Evolutionary conservation across 2,888 invertebrate species (phyloP).

Genomic region (Pollenia angustigena): DNA sequence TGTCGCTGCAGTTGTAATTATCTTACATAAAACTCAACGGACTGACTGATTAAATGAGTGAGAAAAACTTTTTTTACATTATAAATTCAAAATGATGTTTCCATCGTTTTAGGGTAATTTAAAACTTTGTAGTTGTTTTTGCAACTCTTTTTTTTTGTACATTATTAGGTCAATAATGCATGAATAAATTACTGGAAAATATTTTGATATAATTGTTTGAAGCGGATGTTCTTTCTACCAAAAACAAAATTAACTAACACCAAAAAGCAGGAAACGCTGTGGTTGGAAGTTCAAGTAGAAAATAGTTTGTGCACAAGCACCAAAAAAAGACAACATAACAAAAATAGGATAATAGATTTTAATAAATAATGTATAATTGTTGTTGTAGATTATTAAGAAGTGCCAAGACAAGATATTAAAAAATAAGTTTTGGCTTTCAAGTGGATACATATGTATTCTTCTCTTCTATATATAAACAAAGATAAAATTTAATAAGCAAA

Average conservation of each 20-base stretch:
- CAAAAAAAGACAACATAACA: slow-evolving; percentile 20
- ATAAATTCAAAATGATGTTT: slow-evolving; percentile 9
- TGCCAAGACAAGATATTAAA: background rate
- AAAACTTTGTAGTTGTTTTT: background rate
- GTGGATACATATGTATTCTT: background rate
- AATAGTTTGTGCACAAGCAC: background rate
- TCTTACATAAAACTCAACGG: background rate
- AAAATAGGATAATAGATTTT: slow-evolving; percentile 43
- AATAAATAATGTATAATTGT: slow-evolving; percentile 60
- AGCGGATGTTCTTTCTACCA: background rate
- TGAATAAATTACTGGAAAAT: slow-evolving; percentile 61
- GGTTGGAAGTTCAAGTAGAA: background rate
- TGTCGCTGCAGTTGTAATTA: background rate
- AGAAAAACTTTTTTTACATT: slow-evolving; percentile 11
- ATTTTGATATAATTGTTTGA: slow-evolving; percentile 47
- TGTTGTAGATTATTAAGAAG: slow-evolving; percentile 45
- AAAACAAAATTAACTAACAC: background rate
- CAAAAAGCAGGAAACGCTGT: background rate
- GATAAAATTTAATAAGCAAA: too few relatives aligned
- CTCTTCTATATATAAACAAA: too few relatives aligned
- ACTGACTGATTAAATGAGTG: slow-evolving; percentile 8
- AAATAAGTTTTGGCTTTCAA: background rate
- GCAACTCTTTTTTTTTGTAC: background rate
- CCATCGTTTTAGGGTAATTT: background rate
- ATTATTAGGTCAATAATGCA: slow-evolving; percentile 54